Conservation (phyloP, 2,113 vertebrate species). For the Amphilophus citrinellus region DNA sequence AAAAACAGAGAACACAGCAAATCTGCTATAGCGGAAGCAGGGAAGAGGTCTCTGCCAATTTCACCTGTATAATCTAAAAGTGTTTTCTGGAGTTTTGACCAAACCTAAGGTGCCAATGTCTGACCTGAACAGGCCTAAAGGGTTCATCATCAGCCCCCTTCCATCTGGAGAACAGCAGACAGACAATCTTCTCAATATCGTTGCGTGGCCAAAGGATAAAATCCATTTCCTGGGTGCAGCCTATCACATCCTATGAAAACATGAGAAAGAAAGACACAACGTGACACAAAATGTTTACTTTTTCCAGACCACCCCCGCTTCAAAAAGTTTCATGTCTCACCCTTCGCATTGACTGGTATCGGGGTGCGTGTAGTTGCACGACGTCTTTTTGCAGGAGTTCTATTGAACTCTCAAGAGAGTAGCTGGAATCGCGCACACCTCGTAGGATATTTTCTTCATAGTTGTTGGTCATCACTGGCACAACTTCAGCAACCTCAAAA, state of each 20-base stretch:
- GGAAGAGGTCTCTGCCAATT: no score
- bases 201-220: conserved; percentile 99
- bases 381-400: conserved; percentile 99
- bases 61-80: no score
- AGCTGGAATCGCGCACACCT: conserved; percentile 96
- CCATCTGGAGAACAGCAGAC: conserved; percentile 99
- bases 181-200: conserved; percentile 99
- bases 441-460: conserved; percentile 99
- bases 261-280: background rate
- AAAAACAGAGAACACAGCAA: no score
- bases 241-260: conserved; percentile 91
- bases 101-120: background rate
- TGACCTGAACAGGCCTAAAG: conserved; percentile 98
- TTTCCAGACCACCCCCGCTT: background rate
- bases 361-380: conserved; percentile 97
- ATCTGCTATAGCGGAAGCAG: no score
- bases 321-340: conserved; percentile 73
- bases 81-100: background rate
- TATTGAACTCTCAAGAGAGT: conserved; percentile 97
- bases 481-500: conserved; percentile 99
- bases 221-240: conserved; percentile 99
- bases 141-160: conserved; percentile 96
- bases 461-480: conserved; percentile 99
- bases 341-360: conserved; percentile 99
- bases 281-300: no score